phyloP scores from a whole-genome alignment of 1,140 invertebrate species.

The Brachionus koreanus region DNA sequence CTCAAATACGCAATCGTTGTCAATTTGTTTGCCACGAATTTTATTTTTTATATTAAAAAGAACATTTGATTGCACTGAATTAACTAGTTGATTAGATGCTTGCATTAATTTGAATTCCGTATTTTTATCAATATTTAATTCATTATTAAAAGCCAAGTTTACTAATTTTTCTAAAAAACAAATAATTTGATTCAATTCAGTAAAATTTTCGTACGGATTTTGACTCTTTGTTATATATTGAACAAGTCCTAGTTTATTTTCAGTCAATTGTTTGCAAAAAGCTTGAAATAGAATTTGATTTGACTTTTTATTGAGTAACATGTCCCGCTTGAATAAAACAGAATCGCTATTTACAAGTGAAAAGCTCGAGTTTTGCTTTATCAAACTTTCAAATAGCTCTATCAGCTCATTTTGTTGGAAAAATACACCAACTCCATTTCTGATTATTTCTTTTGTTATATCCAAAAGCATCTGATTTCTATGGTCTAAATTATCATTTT shows the following conservation, averaged over 20 bases:
- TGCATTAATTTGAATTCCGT: background rate
- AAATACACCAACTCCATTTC: constrained; percentile 12
- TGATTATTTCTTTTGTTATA: constrained; percentile 28
- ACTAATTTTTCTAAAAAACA: background rate
- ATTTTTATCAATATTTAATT: background rate
- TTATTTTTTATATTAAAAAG: background rate
- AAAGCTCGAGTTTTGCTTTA: background rate
- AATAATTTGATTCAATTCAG: background rate
- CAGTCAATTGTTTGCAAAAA: constrained; percentile 23
- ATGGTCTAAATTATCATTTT: background rate
- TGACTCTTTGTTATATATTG: background rate
- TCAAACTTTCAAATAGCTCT: background rate
- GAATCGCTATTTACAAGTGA: background rate
- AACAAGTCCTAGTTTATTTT: background rate
- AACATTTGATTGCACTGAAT: constrained; percentile 12
- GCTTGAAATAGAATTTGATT: constrained; percentile 7
- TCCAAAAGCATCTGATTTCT: background rate
- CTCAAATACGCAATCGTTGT: background rate
- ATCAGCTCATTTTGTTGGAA: background rate
- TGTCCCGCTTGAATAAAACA: background rate
- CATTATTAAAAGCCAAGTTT: background rate
- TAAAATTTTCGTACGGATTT: background rate
- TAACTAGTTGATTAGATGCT: background rate
- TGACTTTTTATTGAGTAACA: background rate
- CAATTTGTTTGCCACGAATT: background rate